Evolutionary conservation across 2,113 vertebrate species (phyloP).

Genomic region (Pogonocichla stellata): DNA sequence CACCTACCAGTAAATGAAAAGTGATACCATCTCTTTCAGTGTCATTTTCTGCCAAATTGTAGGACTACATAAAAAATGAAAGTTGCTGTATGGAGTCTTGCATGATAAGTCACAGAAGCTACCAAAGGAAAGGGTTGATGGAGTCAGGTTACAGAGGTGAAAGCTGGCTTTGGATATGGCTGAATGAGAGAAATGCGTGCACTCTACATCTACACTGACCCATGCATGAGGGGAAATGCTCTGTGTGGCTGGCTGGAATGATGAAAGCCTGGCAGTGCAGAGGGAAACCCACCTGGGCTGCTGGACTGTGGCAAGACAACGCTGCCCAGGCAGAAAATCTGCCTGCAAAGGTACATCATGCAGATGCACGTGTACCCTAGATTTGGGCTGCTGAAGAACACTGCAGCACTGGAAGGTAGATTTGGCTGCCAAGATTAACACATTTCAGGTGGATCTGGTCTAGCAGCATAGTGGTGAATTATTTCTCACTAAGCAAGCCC

Average conservation of each 20-base stretch:
- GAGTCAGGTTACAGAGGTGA: background rate
- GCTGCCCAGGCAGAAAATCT: background rate
- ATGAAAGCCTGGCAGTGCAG: background rate
- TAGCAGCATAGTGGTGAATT: background rate
- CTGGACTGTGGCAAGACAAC: background rate
- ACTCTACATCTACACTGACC: background rate
- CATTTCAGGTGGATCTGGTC: background rate
- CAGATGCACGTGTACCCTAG: background rate
- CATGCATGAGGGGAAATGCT: fast-evolving
- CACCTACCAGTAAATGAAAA: background rate
- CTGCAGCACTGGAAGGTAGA: too few species aligned
- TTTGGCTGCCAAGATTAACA: background rate
- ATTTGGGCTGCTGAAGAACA: background rate
- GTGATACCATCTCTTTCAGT: too few species aligned
- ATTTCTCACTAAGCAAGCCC: background rate
- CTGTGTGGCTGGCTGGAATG: background rate
- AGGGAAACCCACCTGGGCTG: background rate
- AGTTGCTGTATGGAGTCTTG: background rate
- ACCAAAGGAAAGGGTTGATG: background rate
- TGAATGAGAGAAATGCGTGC: background rate
- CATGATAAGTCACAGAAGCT: fast-evolving
- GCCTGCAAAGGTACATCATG: fast-evolving
- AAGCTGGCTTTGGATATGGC: background rate
- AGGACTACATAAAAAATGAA: background rate
- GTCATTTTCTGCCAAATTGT: background rate